Evolutionary conservation across 2,113 vertebrate species (phyloP).

Genomic region (Cynopterus brachyotis): DNA sequence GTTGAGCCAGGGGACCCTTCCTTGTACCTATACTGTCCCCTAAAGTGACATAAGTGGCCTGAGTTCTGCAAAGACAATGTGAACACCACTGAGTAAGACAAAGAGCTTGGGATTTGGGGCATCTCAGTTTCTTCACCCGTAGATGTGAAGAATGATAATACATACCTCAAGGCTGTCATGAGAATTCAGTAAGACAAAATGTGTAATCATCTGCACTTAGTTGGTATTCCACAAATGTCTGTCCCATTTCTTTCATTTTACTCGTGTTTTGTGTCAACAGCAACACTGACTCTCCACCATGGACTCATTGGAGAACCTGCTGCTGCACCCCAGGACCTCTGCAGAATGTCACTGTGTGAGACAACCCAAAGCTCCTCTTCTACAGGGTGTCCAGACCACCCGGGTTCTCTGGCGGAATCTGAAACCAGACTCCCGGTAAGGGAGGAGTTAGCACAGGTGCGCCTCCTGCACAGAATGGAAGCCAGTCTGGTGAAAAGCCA

Average conservation of each 20-base stretch:
- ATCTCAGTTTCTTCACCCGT: not conserved
- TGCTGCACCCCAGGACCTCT: not conserved
- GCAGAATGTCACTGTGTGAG: not conserved
- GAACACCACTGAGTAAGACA: not conserved
- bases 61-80: not conserved
- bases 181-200: not conserved
- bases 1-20: not conserved
- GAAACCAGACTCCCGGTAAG: not conserved
- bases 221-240: fast-evolving
- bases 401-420: not conserved
- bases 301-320: not conserved
- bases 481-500: not conserved
- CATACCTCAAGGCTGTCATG: not conserved
- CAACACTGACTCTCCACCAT: not conserved
- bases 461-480: no score
- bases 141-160: no score
- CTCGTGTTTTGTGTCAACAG: not conserved
- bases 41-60: not conserved
- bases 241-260: not conserved
- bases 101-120: not conserved
- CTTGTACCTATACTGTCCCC: not conserved
- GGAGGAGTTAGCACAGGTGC: no score
- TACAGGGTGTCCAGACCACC: not conserved
- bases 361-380: not conserved
- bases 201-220: not conserved